Percentiles rank a stretch among this genome's conserved stretches.
Evolutionary conservation across 1,140 invertebrate species (phyloP).

Genomic region (Pachypeltis micranthus): DNA sequence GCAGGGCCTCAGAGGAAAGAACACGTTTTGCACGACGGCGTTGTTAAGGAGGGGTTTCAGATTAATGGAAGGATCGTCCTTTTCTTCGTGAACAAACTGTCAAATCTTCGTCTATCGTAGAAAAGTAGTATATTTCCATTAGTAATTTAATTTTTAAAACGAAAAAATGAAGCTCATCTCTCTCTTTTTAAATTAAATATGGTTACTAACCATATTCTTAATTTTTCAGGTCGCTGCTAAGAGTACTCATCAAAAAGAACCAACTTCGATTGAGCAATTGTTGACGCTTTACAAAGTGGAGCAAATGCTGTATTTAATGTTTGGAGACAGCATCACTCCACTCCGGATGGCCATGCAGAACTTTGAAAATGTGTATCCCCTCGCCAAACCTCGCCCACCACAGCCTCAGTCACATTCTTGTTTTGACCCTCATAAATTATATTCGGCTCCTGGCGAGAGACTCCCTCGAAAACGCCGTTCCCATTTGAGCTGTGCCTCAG

Average conservation of each 20-base stretch:
- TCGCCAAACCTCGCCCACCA: not conserved
- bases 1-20: too few species aligned
- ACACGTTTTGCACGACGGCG: too few species aligned
- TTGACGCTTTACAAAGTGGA: slow-evolving; percentile 20
- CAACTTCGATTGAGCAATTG: slow-evolving; percentile 15
- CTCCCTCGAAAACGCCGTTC: too few species aligned
- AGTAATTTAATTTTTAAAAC: not conserved
- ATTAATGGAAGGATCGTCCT: not conserved
- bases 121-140: not conserved
- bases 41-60: not conserved
- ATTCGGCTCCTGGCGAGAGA: not conserved
- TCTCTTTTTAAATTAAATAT: not conserved
- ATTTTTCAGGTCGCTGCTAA: slow-evolving; percentile 19
- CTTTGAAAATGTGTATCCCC: not conserved
- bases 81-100: not conserved
- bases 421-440: not conserved
- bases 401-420: not conserved
- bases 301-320: slow-evolving; percentile 19
- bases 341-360: slow-evolving; percentile 2
- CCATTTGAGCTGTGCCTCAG: too few species aligned
- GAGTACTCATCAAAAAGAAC: slow-evolving; percentile 15
- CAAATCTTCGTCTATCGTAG: not conserved
- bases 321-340: slow-evolving; percentile 23
- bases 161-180: not conserved
- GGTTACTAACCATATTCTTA: not conserved